Evolutionary conservation across 1,140 invertebrate genomes (phyloP), one percentile per base, ranked within the genome.

Genomic region (Brachionus paranguensis): DNA sequence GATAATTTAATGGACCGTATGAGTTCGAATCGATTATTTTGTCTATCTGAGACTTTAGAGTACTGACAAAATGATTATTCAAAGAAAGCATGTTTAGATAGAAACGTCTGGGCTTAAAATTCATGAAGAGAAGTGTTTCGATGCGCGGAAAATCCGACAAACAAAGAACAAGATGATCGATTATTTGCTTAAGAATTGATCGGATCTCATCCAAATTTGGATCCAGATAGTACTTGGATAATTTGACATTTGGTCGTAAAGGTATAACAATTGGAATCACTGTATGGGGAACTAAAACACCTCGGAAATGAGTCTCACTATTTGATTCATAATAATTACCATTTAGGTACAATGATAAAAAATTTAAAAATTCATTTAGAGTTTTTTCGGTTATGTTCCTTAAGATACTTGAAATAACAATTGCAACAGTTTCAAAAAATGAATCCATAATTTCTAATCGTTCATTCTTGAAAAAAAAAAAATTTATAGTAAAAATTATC

Each of bases 391-490:
- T 68, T 33, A 81, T 0, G 24, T 60, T 41, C 11, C 78, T 53
- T 6, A 81, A 20, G 10, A 47, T 10, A 47, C 17, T 76, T 11
- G 72, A 76, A 12, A 76, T 47, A 8, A 76, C 17, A 47, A 24
- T 24, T 47, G 72, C 20, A 27, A 76, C 24, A 27, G 78, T 45
- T 3, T 81, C 53, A 24, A 81, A 81, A 68, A 43, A 68, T 81
- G n/a, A 17, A 20, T 81, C 50, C 29, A 81, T 81, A 41, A 81
- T 20, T 11, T 27, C 20, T 20, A 81, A 11, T 20, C 53, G 53
- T 24, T 60, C 47, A 27, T 41, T 41, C 78, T 60, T 29, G 2
- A 2, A 29, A 29, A 29, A 29, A 29, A 29, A 29, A 29, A n/a
- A n/a, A n/a, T n/a, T 29, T 29, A 0, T 29, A 29, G 3, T 29